These are phyloP conservation scores for Rhabdomys dilectus DNA, from an alignment of 2,113 vertebrate genomes.

Conservation along the genomic window DNA sequence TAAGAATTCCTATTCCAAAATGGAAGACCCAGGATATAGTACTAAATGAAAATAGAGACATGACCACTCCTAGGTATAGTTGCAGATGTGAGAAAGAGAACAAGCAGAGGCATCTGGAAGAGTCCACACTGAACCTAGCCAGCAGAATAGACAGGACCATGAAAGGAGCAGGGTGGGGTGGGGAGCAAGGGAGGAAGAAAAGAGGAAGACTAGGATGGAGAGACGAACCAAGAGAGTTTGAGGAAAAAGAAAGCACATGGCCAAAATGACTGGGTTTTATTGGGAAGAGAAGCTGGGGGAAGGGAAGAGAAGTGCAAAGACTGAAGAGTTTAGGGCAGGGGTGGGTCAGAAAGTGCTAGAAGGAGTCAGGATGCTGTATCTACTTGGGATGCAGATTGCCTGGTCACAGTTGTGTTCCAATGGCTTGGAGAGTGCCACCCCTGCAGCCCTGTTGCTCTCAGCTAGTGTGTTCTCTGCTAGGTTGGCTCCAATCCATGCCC, in stretches of 20 bases:
- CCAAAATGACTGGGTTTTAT: not conserved
- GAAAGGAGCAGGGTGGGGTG: not conserved
- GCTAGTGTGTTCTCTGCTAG: not conserved
- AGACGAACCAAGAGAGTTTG: not conserved
- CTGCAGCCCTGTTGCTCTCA: not conserved
- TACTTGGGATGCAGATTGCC: not conserved
- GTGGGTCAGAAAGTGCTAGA: not conserved
- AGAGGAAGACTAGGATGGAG: not conserved
- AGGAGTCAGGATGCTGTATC: not conserved
- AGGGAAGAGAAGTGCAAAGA: not conserved
- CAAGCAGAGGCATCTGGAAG: not conserved
- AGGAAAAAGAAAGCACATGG: not conserved
- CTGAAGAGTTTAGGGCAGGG: not conserved
- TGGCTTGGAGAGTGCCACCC: not conserved
- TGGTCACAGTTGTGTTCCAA: not conserved
- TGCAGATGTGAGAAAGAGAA: not conserved
- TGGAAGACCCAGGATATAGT: not conserved
- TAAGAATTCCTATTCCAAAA: not conserved
- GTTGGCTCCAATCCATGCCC: not conserved
- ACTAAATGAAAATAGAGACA: not conserved
- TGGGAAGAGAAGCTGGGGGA: not conserved
- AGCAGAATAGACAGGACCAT: not conserved
- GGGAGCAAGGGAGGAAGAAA: not conserved
- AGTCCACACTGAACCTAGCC: not conserved
- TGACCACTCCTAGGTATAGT: not conserved